Base-by-base conservation (phyloP, 1,140 invertebrate genomes). In the Anastrepha obliqua region DNA sequence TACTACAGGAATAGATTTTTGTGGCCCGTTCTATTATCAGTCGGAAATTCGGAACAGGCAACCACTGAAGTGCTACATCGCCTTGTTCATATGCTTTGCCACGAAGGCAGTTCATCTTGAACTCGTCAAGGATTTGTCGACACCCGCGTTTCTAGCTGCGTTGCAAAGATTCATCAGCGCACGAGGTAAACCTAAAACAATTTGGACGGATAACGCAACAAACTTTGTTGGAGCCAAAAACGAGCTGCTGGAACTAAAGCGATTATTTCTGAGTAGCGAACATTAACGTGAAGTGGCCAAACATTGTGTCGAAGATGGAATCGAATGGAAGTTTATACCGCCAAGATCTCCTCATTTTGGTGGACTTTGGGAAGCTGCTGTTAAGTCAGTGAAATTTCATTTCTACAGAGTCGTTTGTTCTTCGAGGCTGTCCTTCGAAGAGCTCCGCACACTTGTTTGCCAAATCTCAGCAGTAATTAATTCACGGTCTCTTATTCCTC, bases 111-210 rank as follows among this genome's bases (percentile, higher is more conserved):
- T 88, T 42, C 78, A 88, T 39, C 44, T 86, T 0, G 78, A 93
- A 47, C 91, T 88, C 90, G 90, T 89, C 92, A 88, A 85, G 1
- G 90, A 91, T 87, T 59, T 93, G 13, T 89, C 91, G 1, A 91
- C 90, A 3, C 89, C 91, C 44, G 90, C 89, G 4, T 93, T 94
- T 88, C 42, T 93, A 2, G 88, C 90, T 13, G 90, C 91, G 2
- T 89, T 95, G 39, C n/a, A 87, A 86, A 88, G 89, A 65, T 94
- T 93, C 86, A 89, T 91, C n/a, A 65, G 89, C 11, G 85, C 17
- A 62, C 60, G 60, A 62, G 51, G 51, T 55, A 55, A 55, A 55
- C 51, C 11, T 55, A 55, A 55, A 55, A 55, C 51, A 55, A 55
- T 55, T 55, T 55, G 51, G 51, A 55, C 51, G 6, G 51, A 55